A percentile compares a stretch with the other conserved stretches of the same genome.
Conservation (phyloP, 1,140 invertebrate genomes). For the Drosophila athabasca region DNA sequence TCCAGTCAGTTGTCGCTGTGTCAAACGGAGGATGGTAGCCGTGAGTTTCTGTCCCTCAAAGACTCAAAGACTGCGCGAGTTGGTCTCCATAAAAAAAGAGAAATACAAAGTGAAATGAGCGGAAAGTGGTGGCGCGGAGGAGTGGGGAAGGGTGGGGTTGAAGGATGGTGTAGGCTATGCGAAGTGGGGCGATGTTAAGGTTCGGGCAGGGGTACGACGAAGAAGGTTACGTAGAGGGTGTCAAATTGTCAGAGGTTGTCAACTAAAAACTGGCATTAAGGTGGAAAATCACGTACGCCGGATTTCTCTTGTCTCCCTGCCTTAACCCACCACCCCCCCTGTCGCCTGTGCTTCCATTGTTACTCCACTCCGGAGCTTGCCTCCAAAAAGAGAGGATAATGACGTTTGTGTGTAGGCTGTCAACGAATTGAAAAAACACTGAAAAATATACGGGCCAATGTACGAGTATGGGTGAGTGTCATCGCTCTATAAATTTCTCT, state of each 20-base stretch:
- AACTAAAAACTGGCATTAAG: constrained; percentile 74
- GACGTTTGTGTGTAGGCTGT: constrained; percentile 38
- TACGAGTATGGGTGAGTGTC: constrained; percentile 10
- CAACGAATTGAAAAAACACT: constrained; percentile 74
- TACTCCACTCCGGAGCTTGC: not conserved
- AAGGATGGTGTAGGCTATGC: not conserved
- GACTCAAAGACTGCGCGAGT: constrained; percentile 11
- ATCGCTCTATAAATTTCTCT: no score
- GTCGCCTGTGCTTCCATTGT: not conserved
- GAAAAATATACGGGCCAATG: constrained; percentile 51
- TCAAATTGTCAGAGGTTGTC: constrained; percentile 75
- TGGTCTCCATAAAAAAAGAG: constrained; percentile 1
- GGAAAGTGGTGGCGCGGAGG: constrained; percentile 9
- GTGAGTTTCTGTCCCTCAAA: constrained; percentile 1
- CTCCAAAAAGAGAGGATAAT: constrained; percentile 5
- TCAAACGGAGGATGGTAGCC: constrained; percentile 20
- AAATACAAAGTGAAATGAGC: constrained; percentile 65
- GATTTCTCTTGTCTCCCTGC: constrained; percentile 55
- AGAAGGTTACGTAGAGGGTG: constrained; percentile 53
- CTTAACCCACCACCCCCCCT: constrained; percentile 7
- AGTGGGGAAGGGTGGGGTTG: not conserved
- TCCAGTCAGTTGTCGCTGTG: no score
- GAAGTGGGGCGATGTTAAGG: constrained; percentile 33
- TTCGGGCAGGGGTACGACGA: not conserved
- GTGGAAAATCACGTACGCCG: constrained; percentile 78